Percentiles rank a stretch among this genome's conserved stretches.
These are phyloP conservation scores for Olivierus martensii DNA, from an alignment of 1,140 invertebrate species.

Conservation along the genomic window DNA sequence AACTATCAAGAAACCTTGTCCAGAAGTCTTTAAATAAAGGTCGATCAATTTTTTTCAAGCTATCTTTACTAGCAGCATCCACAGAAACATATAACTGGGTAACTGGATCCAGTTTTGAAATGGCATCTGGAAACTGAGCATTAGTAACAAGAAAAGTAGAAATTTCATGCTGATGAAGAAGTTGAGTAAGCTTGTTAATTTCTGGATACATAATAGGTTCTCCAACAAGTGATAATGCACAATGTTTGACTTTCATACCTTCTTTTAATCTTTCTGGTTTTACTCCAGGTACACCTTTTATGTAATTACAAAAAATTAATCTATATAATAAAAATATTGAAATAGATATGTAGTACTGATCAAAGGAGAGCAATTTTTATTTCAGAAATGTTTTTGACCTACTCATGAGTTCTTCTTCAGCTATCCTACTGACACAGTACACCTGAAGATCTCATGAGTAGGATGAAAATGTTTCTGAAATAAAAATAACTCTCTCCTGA, in stretches of 20 bases:
- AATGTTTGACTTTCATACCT: slow-evolving; percentile 38
- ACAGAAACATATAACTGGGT: slow-evolving; percentile 51
- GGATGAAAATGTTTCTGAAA: no score
- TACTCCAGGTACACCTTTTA: slow-evolving; percentile 45
- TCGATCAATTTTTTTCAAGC: slow-evolving; percentile 47
- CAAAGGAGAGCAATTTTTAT: no score
- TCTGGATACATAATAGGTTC: slow-evolving; percentile 55
- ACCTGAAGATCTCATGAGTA: no score
- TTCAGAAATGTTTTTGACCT: no score
- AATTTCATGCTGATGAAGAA: slow-evolving; percentile 40
- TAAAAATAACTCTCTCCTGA: no score
- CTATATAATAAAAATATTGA: no score
- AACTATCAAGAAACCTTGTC: slow-evolving; percentile 43
- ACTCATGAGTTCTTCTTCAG: no score
- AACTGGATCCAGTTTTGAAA: slow-evolving; percentile 40
- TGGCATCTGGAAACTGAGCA: slow-evolving; percentile 48
- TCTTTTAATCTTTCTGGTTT: slow-evolving; percentile 38
- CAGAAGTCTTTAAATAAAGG: slow-evolving; percentile 49
- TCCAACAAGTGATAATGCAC: slow-evolving; percentile 48
- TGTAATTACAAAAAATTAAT: no score
- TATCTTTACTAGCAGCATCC: slow-evolving; percentile 47
- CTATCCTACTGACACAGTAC: no score
- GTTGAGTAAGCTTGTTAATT: slow-evolving; percentile 41
- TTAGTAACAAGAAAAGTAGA: slow-evolving; percentile 49
- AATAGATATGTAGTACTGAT: no score